These are phyloP conservation scores for Hypocryptadius cinnamomeus DNA, from an alignment of 2,113 vertebrate genomes.

Conservation along the genomic window DNA sequence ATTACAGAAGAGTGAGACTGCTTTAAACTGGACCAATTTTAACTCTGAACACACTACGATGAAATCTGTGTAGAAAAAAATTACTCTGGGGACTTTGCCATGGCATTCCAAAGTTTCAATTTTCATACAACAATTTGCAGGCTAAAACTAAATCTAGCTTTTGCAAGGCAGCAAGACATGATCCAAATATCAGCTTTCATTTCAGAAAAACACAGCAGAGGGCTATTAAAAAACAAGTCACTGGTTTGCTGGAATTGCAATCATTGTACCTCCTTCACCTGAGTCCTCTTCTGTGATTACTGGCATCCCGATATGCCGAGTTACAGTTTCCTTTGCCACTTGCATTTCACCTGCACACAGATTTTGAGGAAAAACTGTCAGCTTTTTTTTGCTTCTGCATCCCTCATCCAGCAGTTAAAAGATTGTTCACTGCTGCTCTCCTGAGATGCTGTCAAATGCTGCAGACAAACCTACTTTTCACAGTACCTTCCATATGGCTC, in stretches of 20 bases:
- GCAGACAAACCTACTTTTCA: neutral
- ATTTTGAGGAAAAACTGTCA: neutral
- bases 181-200: neutral
- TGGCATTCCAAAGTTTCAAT: neutral
- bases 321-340: neutral
- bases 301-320: constrained; percentile 61
- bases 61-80: neutral
- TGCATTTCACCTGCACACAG: constrained; percentile 29
- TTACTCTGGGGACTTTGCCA: neutral
- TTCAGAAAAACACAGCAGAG: neutral
- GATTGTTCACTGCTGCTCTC: neutral
- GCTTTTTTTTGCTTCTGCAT: neutral
- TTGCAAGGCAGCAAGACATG: neutral
- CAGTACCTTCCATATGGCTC: neutral
- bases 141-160: neutral
- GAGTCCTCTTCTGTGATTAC: constrained; percentile 54
- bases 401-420: neutral
- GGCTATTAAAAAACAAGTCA: neutral
- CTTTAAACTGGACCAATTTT: neutral
- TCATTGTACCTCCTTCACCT: constrained; percentile 40
- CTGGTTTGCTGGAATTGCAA: neutral
- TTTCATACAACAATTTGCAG: neutral
- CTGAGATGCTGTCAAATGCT: neutral
- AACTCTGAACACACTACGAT: neutral
- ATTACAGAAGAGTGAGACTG: neutral